Conservation (phyloP, 1,140 invertebrate species). For the Carcinoscorpius rotundicauda region DNA sequence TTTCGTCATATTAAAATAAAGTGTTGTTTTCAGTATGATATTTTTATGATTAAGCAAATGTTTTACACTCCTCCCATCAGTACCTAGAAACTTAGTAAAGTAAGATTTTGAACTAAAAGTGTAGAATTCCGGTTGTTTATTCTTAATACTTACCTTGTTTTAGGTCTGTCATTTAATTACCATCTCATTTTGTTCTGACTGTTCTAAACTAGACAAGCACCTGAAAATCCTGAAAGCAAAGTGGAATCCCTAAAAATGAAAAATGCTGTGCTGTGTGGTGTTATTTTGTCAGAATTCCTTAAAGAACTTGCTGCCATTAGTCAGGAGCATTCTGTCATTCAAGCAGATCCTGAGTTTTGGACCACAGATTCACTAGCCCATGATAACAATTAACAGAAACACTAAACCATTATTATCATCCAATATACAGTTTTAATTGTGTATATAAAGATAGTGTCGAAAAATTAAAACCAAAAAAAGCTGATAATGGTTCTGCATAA, state of each 20-base stretch:
- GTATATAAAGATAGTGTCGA: no score
- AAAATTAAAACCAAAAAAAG: no score
- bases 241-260: constrained; percentile 32
- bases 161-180: constrained; percentile 8
- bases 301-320: constrained; percentile 83
- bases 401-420: no score
- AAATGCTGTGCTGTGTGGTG: constrained; percentile 65
- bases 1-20: no score
- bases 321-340: constrained; percentile 57
- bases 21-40: no score
- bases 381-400: no score
- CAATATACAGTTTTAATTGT: no score
- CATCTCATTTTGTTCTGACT: background rate
- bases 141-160: constrained; percentile 8
- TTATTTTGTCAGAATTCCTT: constrained; percentile 82
- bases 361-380: no score
- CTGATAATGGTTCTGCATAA: no score
- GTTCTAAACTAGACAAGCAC: constrained; percentile 7
- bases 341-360: constrained; percentile 19
- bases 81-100: no score
- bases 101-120: background rate
- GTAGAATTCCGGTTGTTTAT: constrained; percentile 3
- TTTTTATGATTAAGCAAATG: no score
- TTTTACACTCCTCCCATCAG: no score
- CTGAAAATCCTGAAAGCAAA: constrained; percentile 24